These are phyloP conservation scores for Drosophila navojoa DNA, from an alignment of 1,140 invertebrate genomes.

Conservation along the genomic window DNA sequence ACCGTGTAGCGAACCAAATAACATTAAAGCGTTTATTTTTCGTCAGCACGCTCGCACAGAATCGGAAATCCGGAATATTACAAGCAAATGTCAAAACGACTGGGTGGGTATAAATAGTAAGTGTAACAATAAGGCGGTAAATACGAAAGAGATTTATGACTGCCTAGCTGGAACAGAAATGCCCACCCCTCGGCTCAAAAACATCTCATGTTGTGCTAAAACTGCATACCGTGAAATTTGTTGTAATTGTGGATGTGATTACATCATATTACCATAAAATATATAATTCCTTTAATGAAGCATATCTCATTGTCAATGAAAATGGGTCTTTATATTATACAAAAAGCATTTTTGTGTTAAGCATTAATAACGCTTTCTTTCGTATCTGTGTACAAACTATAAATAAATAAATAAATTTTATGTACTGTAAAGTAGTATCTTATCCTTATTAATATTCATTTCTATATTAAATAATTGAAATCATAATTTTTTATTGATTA, in stretches of 20 bases:
- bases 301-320: slow-evolving; percentile 65
- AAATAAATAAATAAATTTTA: background rate
- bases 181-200: slow-evolving; percentile 55
- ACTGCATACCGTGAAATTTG: slow-evolving; percentile 77
- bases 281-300: slow-evolving; percentile 59
- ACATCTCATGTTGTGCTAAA: slow-evolving; percentile 65
- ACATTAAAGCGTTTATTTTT: slow-evolving; percentile 67
- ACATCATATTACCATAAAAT: slow-evolving; percentile 54
- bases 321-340: slow-evolving; percentile 47
- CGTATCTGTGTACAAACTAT: background rate
- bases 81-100: slow-evolving; percentile 72
- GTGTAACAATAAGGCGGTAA: slow-evolving; percentile 55
- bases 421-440: no score
- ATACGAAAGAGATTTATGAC: slow-evolving; percentile 74
- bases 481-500: no score
- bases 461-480: no score
- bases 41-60: slow-evolving; percentile 45
- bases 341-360: slow-evolving; percentile 65
- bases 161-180: slow-evolving; percentile 50
- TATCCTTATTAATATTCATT: no score
- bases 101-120: slow-evolving; percentile 45
- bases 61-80: slow-evolving; percentile 78
- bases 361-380: slow-evolving; percentile 46
- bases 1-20: slow-evolving; percentile 69
- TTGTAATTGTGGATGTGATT: slow-evolving; percentile 74